A percentile compares a stretch with the other conserved stretches of the same genome.
phyloP scores from a whole-genome alignment of 2,888 invertebrate species.

The Galerucella pusilla region DNA sequence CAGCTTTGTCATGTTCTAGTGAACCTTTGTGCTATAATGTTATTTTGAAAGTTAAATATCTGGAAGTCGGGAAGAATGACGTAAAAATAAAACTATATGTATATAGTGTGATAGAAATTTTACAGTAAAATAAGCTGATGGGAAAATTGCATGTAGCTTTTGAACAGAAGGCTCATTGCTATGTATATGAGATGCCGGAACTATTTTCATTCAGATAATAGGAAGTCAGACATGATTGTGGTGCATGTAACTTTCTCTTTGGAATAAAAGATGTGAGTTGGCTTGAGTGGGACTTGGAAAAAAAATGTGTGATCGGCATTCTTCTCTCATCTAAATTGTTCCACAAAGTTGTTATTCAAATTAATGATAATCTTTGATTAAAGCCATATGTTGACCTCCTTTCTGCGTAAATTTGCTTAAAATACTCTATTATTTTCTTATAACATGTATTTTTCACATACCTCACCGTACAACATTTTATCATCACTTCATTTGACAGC shows the following conservation, averaged over 20 bases:
- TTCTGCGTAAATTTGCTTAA: slow-evolving; percentile 43
- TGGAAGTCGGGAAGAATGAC: neutral
- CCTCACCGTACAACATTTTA: slow-evolving; percentile 47
- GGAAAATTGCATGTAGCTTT: neutral
- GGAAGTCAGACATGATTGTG: neutral
- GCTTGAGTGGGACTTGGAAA: neutral
- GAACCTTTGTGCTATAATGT: neutral
- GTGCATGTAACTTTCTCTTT: neutral
- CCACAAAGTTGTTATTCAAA: too few species aligned
- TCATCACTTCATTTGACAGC: slow-evolving; percentile 62
- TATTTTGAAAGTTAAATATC: neutral
- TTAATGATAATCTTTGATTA: too few species aligned
- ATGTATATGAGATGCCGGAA: neutral
- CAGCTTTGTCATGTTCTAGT: neutral
- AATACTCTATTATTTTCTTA: slow-evolving; percentile 41
- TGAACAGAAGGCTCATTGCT: neutral
- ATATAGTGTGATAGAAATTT: neutral
- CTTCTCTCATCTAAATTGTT: too few species aligned
- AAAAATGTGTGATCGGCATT: neutral
- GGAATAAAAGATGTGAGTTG: neutral
- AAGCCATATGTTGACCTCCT: neutral
- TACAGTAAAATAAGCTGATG: neutral
- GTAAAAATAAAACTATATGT: neutral
- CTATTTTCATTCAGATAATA: neutral
- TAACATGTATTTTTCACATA: neutral